Conservation (phyloP, 2,113 vertebrate genomes). For the rabbit (Oryctolagus cuniculus) region mOryCun1.1 NC_091440.1:60036001-60036500, state of each 20-base stretch:
- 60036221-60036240: background rate
- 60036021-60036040: background rate
- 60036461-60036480: slow-evolving; percentile 53
- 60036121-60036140: background rate
- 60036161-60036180: background rate
- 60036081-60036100: background rate
- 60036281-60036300: slow-evolving; percentile 28
- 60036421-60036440: slow-evolving; percentile 69
- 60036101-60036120: background rate
- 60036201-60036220: slow-evolving; percentile 51
- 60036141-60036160: background rate
- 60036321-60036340: slow-evolving; percentile 18
- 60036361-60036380: background rate
- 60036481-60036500: slow-evolving; percentile 65
- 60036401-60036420: slow-evolving; percentile 72
- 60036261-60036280: background rate
- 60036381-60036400: background rate
- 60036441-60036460: slow-evolving; percentile 49
- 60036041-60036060: background rate
- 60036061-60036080: slow-evolving; percentile 35
- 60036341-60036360: background rate
- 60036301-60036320: background rate
- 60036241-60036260: slow-evolving; percentile 37
- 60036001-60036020: background rate
- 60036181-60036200: background rate